Evolutionary conservation across 1,140 invertebrate species (phyloP).

Genomic region (Trichogramma pretiosum): DNA sequence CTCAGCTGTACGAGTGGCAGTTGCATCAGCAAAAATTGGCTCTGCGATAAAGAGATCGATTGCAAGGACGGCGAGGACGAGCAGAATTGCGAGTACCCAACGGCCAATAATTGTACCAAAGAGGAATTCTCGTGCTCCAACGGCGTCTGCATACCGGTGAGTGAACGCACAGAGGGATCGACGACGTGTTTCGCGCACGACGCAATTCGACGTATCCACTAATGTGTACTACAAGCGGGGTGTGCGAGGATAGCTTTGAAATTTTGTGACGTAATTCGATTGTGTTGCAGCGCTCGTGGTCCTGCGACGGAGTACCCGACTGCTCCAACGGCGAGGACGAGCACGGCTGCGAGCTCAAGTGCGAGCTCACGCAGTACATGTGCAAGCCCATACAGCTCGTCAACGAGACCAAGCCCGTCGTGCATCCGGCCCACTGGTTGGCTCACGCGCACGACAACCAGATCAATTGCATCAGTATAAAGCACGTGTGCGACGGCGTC

Average conservation of each 20-base stretch:
- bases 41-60: constrained; percentile 75
- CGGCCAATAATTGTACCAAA: constrained; percentile 50
- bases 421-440: constrained; percentile 4
- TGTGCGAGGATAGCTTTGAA: too few species aligned
- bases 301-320: constrained; percentile 77
- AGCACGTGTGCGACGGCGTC: constrained; percentile 68
- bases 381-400: constrained; percentile 42
- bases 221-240: too few species aligned
- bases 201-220: too few species aligned
- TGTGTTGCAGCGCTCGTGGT: constrained; percentile 70
- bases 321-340: constrained; percentile 81
- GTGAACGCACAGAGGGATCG: too few species aligned
- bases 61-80: constrained; percentile 78
- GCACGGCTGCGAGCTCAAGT: constrained; percentile 58
- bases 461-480: constrained; percentile 59
- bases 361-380: constrained; percentile 63
- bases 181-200: too few species aligned
- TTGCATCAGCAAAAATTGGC: constrained; percentile 67
- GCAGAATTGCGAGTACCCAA: constrained; percentile 55
- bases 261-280: constrained; percentile 4
- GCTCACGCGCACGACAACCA: constrained; percentile 13
- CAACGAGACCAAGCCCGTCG: constrained; percentile 42
- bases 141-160: constrained; percentile 63
- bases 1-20: constrained; percentile 56
- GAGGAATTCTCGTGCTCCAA: constrained; percentile 62